A percentile compares a stretch with the other conserved stretches of the same genome.
Conservation (phyloP, 2,888 invertebrate genomes). For the Argyra leucocephala region DNA sequence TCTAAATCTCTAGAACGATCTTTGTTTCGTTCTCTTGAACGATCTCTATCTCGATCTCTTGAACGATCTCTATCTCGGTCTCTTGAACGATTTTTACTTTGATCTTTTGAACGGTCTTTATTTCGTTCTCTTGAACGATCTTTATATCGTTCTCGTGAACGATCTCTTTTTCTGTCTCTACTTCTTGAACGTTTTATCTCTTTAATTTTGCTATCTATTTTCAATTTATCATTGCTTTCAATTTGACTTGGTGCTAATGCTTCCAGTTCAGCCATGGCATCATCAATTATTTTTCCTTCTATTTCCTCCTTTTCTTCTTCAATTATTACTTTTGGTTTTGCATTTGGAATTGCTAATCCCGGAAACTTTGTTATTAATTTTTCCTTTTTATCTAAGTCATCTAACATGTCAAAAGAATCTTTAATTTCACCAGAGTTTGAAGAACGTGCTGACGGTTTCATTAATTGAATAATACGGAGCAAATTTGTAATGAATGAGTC, state of each 20-base stretch:
- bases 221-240: slow-evolving; percentile 24
- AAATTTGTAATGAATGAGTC: slow-evolving; percentile 92
- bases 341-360: slow-evolving; percentile 71
- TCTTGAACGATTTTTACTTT: slow-evolving; percentile 20
- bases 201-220: slow-evolving; percentile 22
- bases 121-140: slow-evolving; percentile 22
- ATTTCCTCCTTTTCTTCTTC: slow-evolving; percentile 37
- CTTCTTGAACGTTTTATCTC: slow-evolving; percentile 24
- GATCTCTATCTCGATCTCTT: slow-evolving; percentile 31
- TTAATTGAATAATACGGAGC: slow-evolving; percentile 87
- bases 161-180: slow-evolving; percentile 25
- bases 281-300: slow-evolving; percentile 51
- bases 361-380: slow-evolving; percentile 64
- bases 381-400: slow-evolving; percentile 41
- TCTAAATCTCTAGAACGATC: slow-evolving; percentile 32
- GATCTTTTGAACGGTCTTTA: slow-evolving; percentile 14
- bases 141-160: slow-evolving; percentile 25
- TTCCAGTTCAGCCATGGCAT: slow-evolving; percentile 78
- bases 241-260: slow-evolving; percentile 60
- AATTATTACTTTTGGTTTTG: slow-evolving; percentile 45
- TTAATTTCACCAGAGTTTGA: neutral
- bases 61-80: slow-evolving; percentile 23
- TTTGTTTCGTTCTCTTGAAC: slow-evolving; percentile 26
- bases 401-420: slow-evolving; percentile 18
- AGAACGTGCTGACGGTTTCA: slow-evolving; percentile 55